Conservation (phyloP, 2,888 invertebrate genomes). For the Hypomecis atomaria region DNA sequence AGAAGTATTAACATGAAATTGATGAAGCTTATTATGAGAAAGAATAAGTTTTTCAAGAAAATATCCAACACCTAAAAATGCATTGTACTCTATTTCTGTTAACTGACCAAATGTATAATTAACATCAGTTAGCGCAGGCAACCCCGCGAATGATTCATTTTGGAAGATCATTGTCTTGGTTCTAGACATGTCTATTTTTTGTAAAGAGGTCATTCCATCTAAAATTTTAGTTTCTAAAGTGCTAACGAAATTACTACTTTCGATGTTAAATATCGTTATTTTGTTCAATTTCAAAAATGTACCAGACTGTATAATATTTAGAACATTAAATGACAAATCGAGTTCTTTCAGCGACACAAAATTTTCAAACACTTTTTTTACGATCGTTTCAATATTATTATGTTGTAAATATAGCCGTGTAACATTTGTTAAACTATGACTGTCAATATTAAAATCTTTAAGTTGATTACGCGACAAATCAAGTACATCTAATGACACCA, state of each 20-base stretch:
- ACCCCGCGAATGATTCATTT: slow-evolving; percentile 38
- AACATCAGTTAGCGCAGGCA: slow-evolving; percentile 25
- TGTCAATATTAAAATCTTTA: slow-evolving; percentile 30
- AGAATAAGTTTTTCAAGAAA: slow-evolving; percentile 38
- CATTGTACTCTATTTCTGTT: slow-evolving; percentile 33
- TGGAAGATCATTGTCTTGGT: slow-evolving; percentile 27
- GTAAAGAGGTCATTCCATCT: slow-evolving; percentile 28
- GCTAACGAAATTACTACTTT: slow-evolving; percentile 29
- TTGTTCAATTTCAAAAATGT: slow-evolving; percentile 29
- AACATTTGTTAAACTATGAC: slow-evolving; percentile 26
- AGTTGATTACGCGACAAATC: slow-evolving; percentile 38
- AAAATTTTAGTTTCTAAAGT: slow-evolving; percentile 29
- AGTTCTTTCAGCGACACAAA: slow-evolving; percentile 25
- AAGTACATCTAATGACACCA: slow-evolving; percentile 22
- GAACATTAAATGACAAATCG: slow-evolving; percentile 36
- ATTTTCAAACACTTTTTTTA: slow-evolving; percentile 20
- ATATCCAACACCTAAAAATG: slow-evolving; percentile 34
- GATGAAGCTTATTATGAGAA: slow-evolving; percentile 40
- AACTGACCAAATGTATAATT: slow-evolving; percentile 41
- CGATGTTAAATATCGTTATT: slow-evolving; percentile 17
- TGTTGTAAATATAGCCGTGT: slow-evolving; percentile 23
- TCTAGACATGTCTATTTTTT: slow-evolving; percentile 30
- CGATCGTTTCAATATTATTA: slow-evolving; percentile 31
- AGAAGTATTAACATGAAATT: slow-evolving; percentile 39
- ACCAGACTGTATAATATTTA: slow-evolving; percentile 27